Evolutionary conservation across 2,113 vertebrate genomes (phyloP), one percentile per base, ranked within the genome.

Genomic region (Epinephelus moara): DNA sequence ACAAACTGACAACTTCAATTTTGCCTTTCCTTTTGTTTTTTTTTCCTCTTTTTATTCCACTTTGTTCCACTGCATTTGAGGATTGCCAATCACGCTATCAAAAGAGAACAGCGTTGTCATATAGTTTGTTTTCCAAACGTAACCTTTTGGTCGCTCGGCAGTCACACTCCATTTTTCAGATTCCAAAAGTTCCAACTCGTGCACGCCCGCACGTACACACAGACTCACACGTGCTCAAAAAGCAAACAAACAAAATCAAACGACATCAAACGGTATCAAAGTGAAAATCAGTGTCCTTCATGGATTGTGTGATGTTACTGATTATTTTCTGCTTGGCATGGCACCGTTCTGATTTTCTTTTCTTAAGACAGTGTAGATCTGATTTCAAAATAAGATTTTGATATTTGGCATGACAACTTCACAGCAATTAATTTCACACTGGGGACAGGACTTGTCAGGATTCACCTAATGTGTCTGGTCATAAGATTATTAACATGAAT

Each of bases 41-140:
- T 55, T 75, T 75, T 84, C 30, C 40, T 66, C 70, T 18, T 50
- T 77, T 60, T 73, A 69, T 64, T 63, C 56, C 56, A 68, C 74
- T 90, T 91, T 88, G 86, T 88, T 80, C 25, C 62, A 59, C 42
- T 57, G 80, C 73, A 88, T 93, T 94, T 94, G 86, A 90, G 89
- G 88, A 85, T 78, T 89, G 83, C 87, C 85, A 87, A 72, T 79
- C 86, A 87, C 45, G 45, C 63, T 69, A 92, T 91, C 83, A 92
- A 89, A 91, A 67, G 87, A 82, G 57, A 86, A 59, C 61, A 33
- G 81, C 76, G 76, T 79, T 88, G 87, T 91, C 81, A 72, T 53
- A 74, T 67, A 69, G 78, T 85, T 87, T 88, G 70, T 88, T 92
- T 88, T 84, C 67, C 75, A 80, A 76, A 84, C 64, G 57, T 88